Percentiles rank a stretch among this genome's conserved stretches.
Evolutionary conservation across 2,797 vertebrate genomes (phyloP).

Genomic region (Coreius guichenoti): DNA sequence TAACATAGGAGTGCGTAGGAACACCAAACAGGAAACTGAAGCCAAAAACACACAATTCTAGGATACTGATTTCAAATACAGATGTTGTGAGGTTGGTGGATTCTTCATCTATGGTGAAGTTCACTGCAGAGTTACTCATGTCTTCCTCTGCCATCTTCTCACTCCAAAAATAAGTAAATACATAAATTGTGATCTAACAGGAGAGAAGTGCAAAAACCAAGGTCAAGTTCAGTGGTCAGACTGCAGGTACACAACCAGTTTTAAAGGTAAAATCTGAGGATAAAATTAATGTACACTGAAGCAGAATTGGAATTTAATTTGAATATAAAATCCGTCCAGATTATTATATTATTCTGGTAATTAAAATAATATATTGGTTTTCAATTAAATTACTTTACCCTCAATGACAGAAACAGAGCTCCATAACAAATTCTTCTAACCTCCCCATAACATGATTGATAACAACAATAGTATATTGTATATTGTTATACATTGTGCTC

Average conservation of each 20-base stretch:
- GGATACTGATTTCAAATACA: background rate
- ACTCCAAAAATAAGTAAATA: background rate
- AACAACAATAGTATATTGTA: background rate
- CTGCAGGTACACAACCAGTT: background rate
- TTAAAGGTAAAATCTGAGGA: background rate
- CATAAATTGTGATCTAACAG: background rate
- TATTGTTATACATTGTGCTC: background rate
- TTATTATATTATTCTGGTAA: no score
- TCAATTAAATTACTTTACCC: no score
- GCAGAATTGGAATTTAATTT: background rate
- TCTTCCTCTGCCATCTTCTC: background rate
- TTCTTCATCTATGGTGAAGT: background rate
- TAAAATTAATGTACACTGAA: background rate
- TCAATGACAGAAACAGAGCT: no score
- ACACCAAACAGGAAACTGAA: background rate
- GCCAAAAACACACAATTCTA: background rate
- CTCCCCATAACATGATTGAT: background rate
- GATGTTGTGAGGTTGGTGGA: background rate
- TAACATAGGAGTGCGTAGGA: background rate
- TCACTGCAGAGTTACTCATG: background rate
- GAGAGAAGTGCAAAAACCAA: background rate
- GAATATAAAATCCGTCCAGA: background rate
- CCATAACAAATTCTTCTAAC: background rate
- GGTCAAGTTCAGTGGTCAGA: background rate
- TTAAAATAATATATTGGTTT: no score